phyloP scores from a whole-genome alignment of 2,113 vertebrate genomes.

The Machaerirhynchus nigripectus region DNA sequence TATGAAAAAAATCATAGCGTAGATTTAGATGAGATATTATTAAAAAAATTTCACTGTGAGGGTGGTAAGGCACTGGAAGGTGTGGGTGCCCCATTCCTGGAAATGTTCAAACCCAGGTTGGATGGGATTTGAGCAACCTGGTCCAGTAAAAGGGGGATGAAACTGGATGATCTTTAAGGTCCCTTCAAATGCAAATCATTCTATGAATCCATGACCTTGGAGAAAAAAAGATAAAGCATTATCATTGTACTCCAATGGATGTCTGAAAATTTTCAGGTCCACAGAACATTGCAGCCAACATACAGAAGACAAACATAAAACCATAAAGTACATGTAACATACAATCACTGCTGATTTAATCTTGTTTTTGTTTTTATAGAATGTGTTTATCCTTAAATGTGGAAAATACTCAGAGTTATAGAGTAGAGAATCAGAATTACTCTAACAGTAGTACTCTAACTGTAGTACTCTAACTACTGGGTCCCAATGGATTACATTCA shows the following conservation, averaged over 20 bases:
- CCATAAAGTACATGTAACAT: not conserved
- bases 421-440: not conserved
- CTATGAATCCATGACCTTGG: not conserved
- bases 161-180: not conserved
- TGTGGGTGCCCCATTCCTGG: not conserved
- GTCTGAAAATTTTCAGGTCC: not conserved
- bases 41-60: not conserved
- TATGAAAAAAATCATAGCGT: not conserved
- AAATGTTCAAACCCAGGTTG: not conserved
- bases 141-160: not conserved
- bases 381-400: not conserved
- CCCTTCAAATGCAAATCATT: not conserved
- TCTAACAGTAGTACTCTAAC: not conserved
- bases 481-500: not conserved
- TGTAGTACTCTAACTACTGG: not conserved
- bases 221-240: not conserved
- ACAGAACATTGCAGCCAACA: not conserved
- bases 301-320: not conserved
- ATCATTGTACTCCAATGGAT: not conserved
- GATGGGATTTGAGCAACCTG: fast-evolving
- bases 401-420: not conserved
- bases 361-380: not conserved
- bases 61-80: not conserved
- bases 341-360: not conserved
- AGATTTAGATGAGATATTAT: not conserved